phyloP scores from a whole-genome alignment of 2,797 vertebrate species.

The Emydoidea blandingii region DNA sequence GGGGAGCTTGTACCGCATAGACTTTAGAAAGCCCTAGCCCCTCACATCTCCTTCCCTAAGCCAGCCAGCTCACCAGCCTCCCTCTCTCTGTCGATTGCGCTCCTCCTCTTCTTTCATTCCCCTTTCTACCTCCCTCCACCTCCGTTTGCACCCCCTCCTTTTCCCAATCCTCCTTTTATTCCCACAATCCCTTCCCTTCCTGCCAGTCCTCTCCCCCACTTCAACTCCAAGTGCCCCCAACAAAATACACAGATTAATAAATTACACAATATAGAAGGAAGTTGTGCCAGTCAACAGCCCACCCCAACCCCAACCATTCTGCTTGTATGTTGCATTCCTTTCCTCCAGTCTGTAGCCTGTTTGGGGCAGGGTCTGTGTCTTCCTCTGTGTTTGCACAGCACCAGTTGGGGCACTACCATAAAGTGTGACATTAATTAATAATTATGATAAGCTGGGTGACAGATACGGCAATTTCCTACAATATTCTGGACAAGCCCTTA shows the following conservation, averaged over 20 bases:
- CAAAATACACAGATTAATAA: background rate
- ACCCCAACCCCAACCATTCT: background rate
- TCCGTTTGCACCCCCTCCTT: background rate
- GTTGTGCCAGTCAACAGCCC: background rate
- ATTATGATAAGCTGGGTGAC: background rate
- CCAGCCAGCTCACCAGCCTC: background rate
- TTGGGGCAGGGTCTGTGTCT: background rate
- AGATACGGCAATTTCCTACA: background rate
- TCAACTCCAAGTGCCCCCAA: background rate
- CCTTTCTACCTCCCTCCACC: background rate
- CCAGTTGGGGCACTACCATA: background rate
- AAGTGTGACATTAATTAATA: background rate
- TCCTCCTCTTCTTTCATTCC: background rate
- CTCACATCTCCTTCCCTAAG: background rate
- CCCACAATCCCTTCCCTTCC: background rate
- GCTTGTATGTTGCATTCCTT: background rate
- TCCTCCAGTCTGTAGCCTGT: background rate
- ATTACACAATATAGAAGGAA: background rate
- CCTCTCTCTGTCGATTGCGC: background rate
- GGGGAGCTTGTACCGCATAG: background rate
- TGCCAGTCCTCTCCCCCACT: background rate
- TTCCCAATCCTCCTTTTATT: background rate
- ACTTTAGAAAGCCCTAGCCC: background rate
- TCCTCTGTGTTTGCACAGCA: background rate
- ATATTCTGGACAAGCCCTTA: background rate